Percentiles rank a stretch among this genome's conserved stretches.
phyloP scores from a whole-genome alignment of 2,888 invertebrate species.

The Heteropelma amictum region DNA sequence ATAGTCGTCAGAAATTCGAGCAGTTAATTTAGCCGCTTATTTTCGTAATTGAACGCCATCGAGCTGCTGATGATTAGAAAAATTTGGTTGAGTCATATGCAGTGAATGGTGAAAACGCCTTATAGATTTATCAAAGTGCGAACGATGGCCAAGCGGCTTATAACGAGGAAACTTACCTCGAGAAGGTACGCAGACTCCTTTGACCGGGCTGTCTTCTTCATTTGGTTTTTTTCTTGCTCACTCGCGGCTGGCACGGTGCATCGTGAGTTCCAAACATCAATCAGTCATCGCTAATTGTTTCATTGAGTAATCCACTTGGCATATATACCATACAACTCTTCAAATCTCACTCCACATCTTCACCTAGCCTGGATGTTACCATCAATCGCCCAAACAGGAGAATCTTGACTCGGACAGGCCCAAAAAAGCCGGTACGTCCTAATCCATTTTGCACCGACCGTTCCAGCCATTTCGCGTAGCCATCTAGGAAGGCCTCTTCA shows the following conservation, averaged over 20 bases:
- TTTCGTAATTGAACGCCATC: neutral
- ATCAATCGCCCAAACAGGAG: too few species aligned
- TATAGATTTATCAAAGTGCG: neutral
- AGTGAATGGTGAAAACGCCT: neutral
- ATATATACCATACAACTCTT: too few species aligned
- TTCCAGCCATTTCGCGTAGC: too few species aligned
- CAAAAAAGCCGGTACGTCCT: too few species aligned
- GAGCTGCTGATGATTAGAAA: too few species aligned
- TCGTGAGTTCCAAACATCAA: neutral
- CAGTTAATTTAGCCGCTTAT: neutral
- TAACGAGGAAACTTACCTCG: constrained; percentile 20
- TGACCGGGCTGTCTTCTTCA: neutral
- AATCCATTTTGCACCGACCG: too few species aligned
- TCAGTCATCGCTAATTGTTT: neutral
- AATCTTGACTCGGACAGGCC: too few species aligned
- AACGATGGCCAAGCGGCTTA: neutral
- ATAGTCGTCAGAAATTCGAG: neutral
- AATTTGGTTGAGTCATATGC: neutral
- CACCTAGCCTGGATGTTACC: too few species aligned
- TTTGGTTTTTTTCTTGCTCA: neutral
- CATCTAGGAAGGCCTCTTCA: too few species aligned
- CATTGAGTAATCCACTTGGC: neutral
- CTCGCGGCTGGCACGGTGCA: neutral
- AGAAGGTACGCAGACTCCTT: constrained; percentile 23
- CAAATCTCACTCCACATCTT: too few species aligned